A percentile compares a stretch with the other conserved stretches of the same genome.
These are phyloP conservation scores for Colius striatus DNA, from an alignment of 2,113 vertebrate genomes.

Conservation along the genomic window DNA sequence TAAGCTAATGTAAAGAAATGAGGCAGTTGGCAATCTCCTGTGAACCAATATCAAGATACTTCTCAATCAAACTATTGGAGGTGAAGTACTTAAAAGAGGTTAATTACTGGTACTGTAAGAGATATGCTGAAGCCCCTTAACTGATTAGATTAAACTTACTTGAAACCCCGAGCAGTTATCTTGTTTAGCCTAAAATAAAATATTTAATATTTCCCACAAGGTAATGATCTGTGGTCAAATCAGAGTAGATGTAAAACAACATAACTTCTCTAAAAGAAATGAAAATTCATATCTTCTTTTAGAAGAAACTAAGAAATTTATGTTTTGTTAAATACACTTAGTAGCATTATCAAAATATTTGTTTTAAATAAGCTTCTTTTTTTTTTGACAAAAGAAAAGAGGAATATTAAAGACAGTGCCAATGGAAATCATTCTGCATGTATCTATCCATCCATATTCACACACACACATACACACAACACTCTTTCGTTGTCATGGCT, in stretches of 20 bases:
- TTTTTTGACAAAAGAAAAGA: background rate
- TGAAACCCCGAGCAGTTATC: slow-evolving; percentile 79
- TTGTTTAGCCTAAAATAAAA: slow-evolving; percentile 84
- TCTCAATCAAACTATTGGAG: slow-evolving; percentile 57
- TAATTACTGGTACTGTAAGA: slow-evolving; percentile 67
- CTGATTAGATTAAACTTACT: slow-evolving; percentile 54
- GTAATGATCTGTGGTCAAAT: slow-evolving; percentile 72
- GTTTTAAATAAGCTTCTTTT: background rate
- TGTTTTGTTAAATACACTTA: background rate
- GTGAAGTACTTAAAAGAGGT: slow-evolving; percentile 68
- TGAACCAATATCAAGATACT: slow-evolving; percentile 35
- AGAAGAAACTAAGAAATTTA: background rate
- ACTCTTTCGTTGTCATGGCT: slow-evolving; percentile 24
- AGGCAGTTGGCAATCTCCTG: slow-evolving; percentile 41
- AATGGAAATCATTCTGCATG: slow-evolving; percentile 34
- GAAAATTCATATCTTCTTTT: slow-evolving; percentile 63
- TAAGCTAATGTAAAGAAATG: slow-evolving; percentile 70
- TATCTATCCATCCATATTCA: background rate
- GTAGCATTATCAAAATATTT: background rate
- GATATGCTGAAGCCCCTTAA: slow-evolving; percentile 42
- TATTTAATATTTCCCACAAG: slow-evolving; percentile 77
- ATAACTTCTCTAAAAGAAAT: slow-evolving; percentile 76
- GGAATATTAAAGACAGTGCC: background rate
- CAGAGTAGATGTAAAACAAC: slow-evolving; percentile 78
- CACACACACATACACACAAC: background rate